Percentiles rank a stretch among this genome's conserved stretches.
These are phyloP conservation scores for Smithornis capensis DNA, from an alignment of 2,113 vertebrate species.

Conservation along the genomic window DNA sequence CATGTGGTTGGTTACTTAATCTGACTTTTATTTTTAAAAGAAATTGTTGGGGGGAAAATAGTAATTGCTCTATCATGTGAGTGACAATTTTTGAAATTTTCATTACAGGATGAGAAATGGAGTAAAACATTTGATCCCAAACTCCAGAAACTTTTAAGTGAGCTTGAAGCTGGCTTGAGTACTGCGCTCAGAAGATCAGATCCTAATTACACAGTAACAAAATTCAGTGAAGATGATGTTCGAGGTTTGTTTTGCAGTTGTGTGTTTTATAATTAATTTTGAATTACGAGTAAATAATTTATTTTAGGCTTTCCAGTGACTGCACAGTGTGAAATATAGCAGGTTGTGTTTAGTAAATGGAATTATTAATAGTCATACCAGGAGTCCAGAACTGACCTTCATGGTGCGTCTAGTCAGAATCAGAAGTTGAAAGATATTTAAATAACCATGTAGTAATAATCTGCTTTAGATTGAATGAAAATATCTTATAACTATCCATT, in stretches of 20 bases:
- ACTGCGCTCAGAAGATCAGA: constrained; percentile 84
- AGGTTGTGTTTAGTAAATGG: neutral
- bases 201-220: constrained; percentile 66
- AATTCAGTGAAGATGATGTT: constrained; percentile 81
- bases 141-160: constrained; percentile 88
- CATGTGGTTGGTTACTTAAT: neutral
- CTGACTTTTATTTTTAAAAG: neutral
- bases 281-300: neutral
- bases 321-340: neutral
- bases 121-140: constrained; percentile 90
- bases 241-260: constrained; percentile 71
- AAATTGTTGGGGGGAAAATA: neutral
- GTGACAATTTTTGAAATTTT: neutral
- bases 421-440: neutral
- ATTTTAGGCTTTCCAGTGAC: neutral
- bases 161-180: constrained; percentile 90
- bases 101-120: constrained; percentile 89
- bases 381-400: neutral
- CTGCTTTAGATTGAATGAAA: neutral
- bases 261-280: neutral
- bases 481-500: neutral
- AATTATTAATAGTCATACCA: neutral
- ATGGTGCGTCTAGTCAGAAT: neutral
- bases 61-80: neutral
- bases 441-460: neutral